These are phyloP conservation scores for Andrena fulva DNA, from an alignment of 2,888 invertebrate genomes.

Conservation along the genomic window DNA sequence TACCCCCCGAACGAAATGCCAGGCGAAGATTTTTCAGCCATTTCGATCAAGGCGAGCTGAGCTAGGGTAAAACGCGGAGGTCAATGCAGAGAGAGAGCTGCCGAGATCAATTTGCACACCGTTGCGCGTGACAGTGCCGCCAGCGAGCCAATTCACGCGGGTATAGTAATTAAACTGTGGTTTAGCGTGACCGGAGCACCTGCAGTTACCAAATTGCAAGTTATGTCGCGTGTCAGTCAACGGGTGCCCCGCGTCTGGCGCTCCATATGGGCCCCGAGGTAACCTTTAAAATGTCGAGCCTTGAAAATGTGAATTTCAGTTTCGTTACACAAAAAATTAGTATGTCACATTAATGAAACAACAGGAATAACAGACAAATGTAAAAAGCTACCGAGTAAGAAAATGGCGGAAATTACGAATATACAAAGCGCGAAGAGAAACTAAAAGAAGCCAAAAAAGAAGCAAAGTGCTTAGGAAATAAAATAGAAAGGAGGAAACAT, in stretches of 20 bases:
- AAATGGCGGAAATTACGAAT: too few species aligned
- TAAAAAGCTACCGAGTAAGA: too few species aligned
- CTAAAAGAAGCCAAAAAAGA: not conserved
- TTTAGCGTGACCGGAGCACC: constrained; percentile 81
- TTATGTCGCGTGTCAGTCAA: constrained; percentile 81
- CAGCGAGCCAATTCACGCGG: constrained; percentile 81
- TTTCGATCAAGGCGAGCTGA: constrained; percentile 56
- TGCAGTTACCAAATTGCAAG: constrained; percentile 82
- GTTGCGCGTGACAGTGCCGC: constrained; percentile 81
- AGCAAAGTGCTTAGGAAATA: not conserved
- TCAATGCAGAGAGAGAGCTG: constrained; percentile 71
- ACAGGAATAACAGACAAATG: too few species aligned
- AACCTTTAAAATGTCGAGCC: constrained; percentile 46
- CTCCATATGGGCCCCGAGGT: constrained; percentile 35
- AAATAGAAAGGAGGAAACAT: not conserved
- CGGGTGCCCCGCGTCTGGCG: constrained; percentile 54
- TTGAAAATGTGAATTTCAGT: constrained; percentile 45
- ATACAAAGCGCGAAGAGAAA: not conserved
- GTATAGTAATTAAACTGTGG: constrained; percentile 83
- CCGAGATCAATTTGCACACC: constrained; percentile 81
- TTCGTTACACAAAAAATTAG: not conserved
- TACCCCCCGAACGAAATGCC: constrained; percentile 21
- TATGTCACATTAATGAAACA: not conserved
- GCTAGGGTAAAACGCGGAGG: constrained; percentile 54
- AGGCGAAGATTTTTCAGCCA: constrained; percentile 40